Evolutionary conservation across 2,113 vertebrate genomes (phyloP).

Genomic region (Promerops cafer): DNA sequence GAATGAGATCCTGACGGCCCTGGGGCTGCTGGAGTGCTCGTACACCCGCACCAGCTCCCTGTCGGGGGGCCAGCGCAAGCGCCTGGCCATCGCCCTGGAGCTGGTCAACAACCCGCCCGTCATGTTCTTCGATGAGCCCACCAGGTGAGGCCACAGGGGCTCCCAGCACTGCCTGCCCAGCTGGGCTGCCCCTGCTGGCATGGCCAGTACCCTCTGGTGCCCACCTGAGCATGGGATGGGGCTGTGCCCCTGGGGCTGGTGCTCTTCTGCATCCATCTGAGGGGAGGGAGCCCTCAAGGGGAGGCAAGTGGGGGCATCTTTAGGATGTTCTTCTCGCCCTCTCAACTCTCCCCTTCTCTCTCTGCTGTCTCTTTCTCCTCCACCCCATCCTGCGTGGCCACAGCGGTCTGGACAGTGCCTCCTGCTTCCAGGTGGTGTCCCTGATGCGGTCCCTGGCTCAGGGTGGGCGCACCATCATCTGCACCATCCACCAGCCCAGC

Average conservation of each 20-base stretch:
- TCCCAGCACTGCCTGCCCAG: background rate
- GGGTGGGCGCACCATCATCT: conserved; percentile 96
- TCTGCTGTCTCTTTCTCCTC: background rate
- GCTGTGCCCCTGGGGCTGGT: background rate
- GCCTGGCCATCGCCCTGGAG: conserved; percentile 93
- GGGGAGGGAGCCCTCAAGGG: background rate
- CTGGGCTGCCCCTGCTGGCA: background rate
- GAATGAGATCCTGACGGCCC: conserved; percentile 93
- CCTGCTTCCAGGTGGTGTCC: conserved; percentile 97
- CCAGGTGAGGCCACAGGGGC: conserved; percentile 76
- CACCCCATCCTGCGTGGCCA: background rate
- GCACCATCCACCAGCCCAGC: conserved; percentile 98
- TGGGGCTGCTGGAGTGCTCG: conserved; percentile 90
- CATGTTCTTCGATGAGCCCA: conserved; percentile 99
- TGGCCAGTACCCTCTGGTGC: background rate
- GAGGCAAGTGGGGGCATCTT: background rate
- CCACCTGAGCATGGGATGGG: background rate
- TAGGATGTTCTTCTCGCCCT: background rate
- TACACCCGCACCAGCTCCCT: conserved; percentile 88
- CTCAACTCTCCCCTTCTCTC: background rate
- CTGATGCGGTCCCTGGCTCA: conserved; percentile 93
- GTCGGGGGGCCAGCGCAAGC: conserved; percentile 92
- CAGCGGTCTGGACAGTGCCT: conserved; percentile 94
- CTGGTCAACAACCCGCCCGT: conserved; percentile 97
- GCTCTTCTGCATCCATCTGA: fast-evolving